A percentile compares a stretch with the other conserved stretches of the same genome.
Conservation (phyloP, 1,140 invertebrate species). For the Micrasema minimum region DNA sequence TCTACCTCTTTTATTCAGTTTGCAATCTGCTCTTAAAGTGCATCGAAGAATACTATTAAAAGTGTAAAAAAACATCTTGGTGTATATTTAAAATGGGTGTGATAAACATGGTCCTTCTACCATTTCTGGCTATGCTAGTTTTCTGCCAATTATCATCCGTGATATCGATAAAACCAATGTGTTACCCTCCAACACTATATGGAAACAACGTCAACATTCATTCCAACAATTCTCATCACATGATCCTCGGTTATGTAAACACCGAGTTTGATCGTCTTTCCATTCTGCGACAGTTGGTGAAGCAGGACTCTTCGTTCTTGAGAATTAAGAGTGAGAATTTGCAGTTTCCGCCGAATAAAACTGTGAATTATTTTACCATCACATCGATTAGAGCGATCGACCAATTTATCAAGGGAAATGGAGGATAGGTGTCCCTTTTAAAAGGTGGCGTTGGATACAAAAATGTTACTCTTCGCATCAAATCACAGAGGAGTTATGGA, state of each 20-base stretch:
- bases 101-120: background rate
- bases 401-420: conserved; percentile 65
- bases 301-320: conserved; percentile 58
- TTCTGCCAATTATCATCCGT: conserved; percentile 12
- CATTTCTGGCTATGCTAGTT: conserved; percentile 1
- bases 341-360: conserved; percentile 54
- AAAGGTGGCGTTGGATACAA: conserved; percentile 61
- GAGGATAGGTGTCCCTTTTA: conserved; percentile 55
- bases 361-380: conserved; percentile 54
- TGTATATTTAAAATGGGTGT: conserved; percentile 7
- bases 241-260: conserved; percentile 25
- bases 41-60: no score
- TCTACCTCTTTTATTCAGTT: background rate
- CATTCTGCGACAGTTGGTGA: conserved; percentile 52
- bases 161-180: background rate
- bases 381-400: conserved; percentile 63
- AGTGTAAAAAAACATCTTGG: no score
- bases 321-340: conserved; percentile 56
- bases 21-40: background rate
- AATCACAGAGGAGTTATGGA: conserved; percentile 59
- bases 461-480: conserved; percentile 59
- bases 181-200: conserved; percentile 6
- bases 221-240: conserved; percentile 44
- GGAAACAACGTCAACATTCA: conserved; percentile 30
- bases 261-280: conserved; percentile 54